Conservation (phyloP, 2,797 vertebrate genomes). For the Leptodactylus fallax region DNA sequence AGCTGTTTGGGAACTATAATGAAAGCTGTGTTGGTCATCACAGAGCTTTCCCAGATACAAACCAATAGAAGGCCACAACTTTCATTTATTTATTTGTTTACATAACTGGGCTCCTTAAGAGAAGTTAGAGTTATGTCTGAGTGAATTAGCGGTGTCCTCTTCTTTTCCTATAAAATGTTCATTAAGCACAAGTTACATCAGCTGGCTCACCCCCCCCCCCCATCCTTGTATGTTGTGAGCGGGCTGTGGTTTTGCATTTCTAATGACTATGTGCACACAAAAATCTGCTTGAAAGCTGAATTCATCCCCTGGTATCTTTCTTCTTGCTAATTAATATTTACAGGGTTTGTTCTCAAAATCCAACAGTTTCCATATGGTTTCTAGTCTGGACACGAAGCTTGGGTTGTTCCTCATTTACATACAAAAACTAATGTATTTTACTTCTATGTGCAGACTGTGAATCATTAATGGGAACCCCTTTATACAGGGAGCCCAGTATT, state of each 20-base stretch:
- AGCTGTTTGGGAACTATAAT: too few species aligned
- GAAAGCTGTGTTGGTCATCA: background rate
- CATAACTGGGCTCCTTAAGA: background rate
- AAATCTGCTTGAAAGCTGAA: slow-evolving; percentile 24
- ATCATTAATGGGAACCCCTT: background rate
- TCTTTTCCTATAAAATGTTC: background rate
- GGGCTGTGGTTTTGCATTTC: slow-evolving; percentile 11
- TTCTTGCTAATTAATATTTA: slow-evolving; percentile 37
- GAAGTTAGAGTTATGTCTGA: background rate
- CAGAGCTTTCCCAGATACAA: background rate
- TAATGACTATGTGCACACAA: slow-evolving; percentile 29
- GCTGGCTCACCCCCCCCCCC: background rate
- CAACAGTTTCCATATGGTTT: slow-evolving; percentile 27
- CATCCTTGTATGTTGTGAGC: background rate
- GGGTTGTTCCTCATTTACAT: background rate
- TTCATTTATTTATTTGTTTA: background rate
- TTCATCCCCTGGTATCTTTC: slow-evolving; percentile 14
- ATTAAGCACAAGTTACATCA: background rate
- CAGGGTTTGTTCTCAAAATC: background rate
- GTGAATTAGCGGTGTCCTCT: background rate
- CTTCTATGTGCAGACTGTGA: background rate
- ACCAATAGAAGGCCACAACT: background rate
- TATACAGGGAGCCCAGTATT: too few species aligned
- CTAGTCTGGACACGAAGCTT: background rate
- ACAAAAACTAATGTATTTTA: background rate